A percentile compares a stretch with the other conserved stretches of the same genome.
Evolutionary conservation across 2,797 vertebrate species (phyloP).

Genomic region (Dromococcyx pavoninus): DNA sequence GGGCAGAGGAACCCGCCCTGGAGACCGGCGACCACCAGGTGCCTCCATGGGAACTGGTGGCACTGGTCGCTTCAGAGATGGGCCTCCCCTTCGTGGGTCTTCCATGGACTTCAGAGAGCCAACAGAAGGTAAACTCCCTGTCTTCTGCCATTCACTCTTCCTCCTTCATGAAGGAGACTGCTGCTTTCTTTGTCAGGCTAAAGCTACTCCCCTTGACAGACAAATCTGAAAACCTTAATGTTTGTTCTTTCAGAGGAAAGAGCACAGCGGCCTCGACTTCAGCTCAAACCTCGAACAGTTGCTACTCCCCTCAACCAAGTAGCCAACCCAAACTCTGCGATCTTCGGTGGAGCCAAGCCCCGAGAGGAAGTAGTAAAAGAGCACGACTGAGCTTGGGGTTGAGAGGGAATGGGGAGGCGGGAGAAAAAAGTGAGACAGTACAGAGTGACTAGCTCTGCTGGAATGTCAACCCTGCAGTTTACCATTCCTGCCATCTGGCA

Average conservation of each 20-base stretch:
- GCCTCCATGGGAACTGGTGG: conserved; percentile 75
- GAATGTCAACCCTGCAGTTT: conserved; percentile 79
- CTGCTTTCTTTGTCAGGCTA: neutral
- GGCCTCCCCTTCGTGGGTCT: conserved; percentile 83
- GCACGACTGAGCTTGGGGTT: conserved; percentile 80
- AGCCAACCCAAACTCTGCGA: conserved; percentile 97
- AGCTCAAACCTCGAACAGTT: conserved; percentile 97
- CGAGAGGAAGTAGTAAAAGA: conserved; percentile 93
- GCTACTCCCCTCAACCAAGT: conserved; percentile 96
- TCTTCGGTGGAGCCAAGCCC: conserved; percentile 96
- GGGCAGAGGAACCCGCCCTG: conserved; percentile 85
- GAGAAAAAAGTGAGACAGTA: conserved; percentile 68
- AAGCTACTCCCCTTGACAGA: neutral
- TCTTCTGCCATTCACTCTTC: no score
- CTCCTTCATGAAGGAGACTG: neutral
- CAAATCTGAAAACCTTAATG: neutral
- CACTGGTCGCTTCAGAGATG: conserved; percentile 89
- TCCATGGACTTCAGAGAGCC: conserved; percentile 95
- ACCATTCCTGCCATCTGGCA: conserved; percentile 82
- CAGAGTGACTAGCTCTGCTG: conserved; percentile 74
- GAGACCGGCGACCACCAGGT: conserved; percentile 83
- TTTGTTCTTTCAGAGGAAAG: conserved; percentile 87
- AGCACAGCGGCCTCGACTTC: conserved; percentile 93
- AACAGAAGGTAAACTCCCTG: conserved; percentile 84
- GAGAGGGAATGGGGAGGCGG: conserved; percentile 68